Conservation (phyloP, 2,113 vertebrate genomes). For the Egretta garzetta region DNA sequence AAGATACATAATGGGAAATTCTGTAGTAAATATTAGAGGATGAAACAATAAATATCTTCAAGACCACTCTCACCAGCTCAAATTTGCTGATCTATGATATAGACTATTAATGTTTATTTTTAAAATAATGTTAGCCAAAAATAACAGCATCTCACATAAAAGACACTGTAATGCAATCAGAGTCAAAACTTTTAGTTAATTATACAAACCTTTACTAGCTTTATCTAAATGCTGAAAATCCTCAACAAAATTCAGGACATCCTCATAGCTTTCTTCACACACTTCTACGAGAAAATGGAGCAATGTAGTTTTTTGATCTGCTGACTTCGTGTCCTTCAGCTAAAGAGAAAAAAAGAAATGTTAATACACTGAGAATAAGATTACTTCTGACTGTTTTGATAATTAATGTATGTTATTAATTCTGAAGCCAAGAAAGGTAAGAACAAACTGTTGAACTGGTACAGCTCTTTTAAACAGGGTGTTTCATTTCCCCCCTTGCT, state of each 20-base stretch:
- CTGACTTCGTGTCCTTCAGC: constrained; percentile 94
- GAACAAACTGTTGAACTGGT: background rate
- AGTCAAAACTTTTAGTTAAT: background rate
- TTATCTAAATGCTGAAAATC: constrained; percentile 92
- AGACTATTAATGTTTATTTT: background rate
- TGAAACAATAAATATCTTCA: background rate
- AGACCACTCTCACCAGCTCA: background rate
- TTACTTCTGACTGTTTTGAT: background rate
- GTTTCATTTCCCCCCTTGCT: background rate
- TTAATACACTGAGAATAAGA: background rate
- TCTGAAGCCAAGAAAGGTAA: background rate
- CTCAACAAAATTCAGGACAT: constrained; percentile 86
- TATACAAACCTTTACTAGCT: constrained; percentile 89
- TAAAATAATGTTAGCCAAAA: background rate
- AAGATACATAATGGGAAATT: background rate
- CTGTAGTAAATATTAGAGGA: background rate
- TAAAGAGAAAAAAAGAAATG: constrained; percentile 24
- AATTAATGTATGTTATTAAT: background rate
- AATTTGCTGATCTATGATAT: background rate
- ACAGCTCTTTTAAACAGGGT: background rate
- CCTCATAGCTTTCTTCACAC: constrained; percentile 90
- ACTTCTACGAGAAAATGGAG: constrained; percentile 92
- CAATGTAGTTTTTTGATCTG: constrained; percentile 92
- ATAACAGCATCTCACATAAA: background rate
- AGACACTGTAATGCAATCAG: background rate